Evolutionary conservation across 2,113 vertebrate genomes (phyloP).

Genomic region (Zosterops hypoxanthus): DNA sequence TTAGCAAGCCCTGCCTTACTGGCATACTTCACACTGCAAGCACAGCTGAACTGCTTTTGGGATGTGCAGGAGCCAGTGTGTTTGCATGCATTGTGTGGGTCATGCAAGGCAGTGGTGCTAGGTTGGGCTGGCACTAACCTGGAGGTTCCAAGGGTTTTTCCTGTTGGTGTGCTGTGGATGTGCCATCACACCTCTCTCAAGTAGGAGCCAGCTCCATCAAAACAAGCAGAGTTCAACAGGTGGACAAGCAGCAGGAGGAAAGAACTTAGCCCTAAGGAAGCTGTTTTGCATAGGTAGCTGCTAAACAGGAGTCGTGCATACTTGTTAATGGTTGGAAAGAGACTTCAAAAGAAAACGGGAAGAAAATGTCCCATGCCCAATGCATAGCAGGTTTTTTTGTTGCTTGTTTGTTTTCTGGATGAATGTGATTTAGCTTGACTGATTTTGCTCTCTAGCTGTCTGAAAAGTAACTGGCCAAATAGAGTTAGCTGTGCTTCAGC

Average conservation of each 20-base stretch:
- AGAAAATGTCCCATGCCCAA: not conserved
- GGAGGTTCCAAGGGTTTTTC: not conserved
- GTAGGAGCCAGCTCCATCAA: not conserved
- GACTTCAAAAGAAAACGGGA: not conserved
- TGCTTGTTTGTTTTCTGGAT: not conserved
- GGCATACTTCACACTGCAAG: not conserved
- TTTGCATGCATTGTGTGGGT: not conserved
- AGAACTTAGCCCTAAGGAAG: not conserved
- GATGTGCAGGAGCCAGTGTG: not conserved
- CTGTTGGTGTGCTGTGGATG: not conserved
- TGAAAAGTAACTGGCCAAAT: not conserved
- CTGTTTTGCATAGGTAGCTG: not conserved
- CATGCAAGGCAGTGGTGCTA: not conserved
- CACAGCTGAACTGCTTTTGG: not conserved
- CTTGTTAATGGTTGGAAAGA: not conserved
- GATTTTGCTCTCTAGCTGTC: not conserved
- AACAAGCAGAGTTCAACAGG: not conserved
- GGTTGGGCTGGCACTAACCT: not conserved
- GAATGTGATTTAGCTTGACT: not conserved
- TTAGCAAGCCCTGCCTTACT: not conserved
- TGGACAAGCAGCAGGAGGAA: not conserved
- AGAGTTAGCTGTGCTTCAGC: not conserved
- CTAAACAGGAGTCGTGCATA: not conserved
- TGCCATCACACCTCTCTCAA: not conserved
- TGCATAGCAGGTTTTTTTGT: not conserved